Percentiles rank a stretch among this genome's conserved stretches.
phyloP scores from a whole-genome alignment of 2,888 invertebrate genomes.

The Zygaena filipendulae region DNA sequence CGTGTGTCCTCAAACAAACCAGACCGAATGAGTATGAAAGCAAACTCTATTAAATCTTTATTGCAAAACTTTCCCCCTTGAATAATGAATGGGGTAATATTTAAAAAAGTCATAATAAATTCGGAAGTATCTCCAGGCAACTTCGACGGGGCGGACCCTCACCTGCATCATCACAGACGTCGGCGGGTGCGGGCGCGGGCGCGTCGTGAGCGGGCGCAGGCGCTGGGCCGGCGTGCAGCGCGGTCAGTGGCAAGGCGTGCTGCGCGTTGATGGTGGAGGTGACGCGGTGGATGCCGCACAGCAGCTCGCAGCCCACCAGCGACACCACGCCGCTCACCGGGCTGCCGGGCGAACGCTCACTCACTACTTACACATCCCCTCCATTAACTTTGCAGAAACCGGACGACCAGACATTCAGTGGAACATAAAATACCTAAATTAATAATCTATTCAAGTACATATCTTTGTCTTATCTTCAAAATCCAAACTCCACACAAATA shows the following conservation, averaged over 20 bases:
- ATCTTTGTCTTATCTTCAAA: no score
- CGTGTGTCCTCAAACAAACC: no score
- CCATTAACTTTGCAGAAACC: neutral
- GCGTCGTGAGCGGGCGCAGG: no score
- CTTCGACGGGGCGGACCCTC: constrained; percentile 6
- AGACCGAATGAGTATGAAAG: no score
- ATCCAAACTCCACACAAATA: no score
- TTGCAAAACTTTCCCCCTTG: no score
- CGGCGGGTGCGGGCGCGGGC: constrained; percentile 24
- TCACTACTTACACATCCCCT: neutral
- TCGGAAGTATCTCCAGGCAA: no score
- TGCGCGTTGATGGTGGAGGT: constrained; percentile 52
- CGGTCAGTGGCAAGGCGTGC: constrained; percentile 15
- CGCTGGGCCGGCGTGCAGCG: constrained; percentile 9
- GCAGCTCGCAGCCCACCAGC: constrained; percentile 71
- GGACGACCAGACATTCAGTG: neutral
- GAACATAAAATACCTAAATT: neutral
- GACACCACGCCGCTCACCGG: constrained; percentile 69
- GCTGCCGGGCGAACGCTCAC: constrained; percentile 26
- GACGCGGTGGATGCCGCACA: constrained; percentile 71
- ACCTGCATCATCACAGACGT: no score
- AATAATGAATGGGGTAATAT: no score
- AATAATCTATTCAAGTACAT: no score
- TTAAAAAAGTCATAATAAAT: no score
- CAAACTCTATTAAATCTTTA: no score